phyloP scores from a whole-genome alignment of 2,113 vertebrate species.

The Thoracochromis brauschi region DNA sequence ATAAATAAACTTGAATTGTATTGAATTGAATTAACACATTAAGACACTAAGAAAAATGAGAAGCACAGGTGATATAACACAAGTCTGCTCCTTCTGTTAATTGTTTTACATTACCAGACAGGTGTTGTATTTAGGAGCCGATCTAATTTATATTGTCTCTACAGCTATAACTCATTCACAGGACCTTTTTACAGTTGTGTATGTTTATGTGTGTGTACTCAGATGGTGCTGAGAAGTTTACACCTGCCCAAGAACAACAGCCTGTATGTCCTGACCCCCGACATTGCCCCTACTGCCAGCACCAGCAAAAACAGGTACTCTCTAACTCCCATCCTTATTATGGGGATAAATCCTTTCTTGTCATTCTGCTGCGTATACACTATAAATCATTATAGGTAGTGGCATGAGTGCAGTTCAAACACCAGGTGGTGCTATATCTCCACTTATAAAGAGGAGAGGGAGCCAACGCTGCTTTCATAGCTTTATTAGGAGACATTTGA shows the following conservation, averaged over 20 bases:
- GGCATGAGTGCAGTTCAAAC: background rate
- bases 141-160: background rate
- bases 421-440: constrained; percentile 47
- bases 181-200: background rate
- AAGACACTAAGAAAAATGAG: background rate
- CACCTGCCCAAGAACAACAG: constrained; percentile 99
- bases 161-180: background rate
- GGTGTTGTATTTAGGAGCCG: background rate
- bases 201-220: constrained; percentile 8
- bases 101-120: background rate
- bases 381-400: background rate
- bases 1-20: background rate
- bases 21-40: background rate
- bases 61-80: background rate
- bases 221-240: constrained; percentile 92
- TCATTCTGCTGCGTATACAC: background rate
- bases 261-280: constrained; percentile 96
- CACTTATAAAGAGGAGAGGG: background rate
- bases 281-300: constrained; percentile 87
- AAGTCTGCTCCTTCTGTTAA: background rate
- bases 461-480: background rate
- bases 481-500: constrained; percentile 34
- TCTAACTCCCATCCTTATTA: background rate
- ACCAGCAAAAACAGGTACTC: constrained; percentile 88
- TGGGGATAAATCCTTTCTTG: background rate